Percentiles rank a stretch among this genome's conserved stretches.
phyloP scores from a whole-genome alignment of 2,888 invertebrate species.

The Synergus itoensis region DNA sequence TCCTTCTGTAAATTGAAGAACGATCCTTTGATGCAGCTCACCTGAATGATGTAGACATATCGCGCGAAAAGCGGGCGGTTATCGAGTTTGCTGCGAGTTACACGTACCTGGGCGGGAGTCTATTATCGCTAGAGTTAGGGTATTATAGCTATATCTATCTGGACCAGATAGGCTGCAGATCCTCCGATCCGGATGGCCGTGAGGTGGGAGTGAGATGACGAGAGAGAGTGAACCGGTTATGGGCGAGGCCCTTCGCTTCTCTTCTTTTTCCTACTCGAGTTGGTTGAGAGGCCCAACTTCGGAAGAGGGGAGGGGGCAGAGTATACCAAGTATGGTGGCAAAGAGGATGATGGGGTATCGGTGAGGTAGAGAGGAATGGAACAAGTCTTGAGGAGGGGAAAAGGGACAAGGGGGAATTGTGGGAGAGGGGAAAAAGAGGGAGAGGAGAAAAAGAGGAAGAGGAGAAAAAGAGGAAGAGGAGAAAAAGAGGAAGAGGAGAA shows the following conservation, averaged over 20 bases:
- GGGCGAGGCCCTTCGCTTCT: conserved; percentile 76
- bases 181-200: conserved; percentile 1
- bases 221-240: conserved; percentile 75
- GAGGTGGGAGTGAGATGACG: conserved; percentile 26
- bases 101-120: conserved; percentile 54
- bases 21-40: neutral
- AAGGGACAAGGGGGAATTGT: conserved; percentile 46
- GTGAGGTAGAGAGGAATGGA: conserved; percentile 55
- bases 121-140: conserved; percentile 44
- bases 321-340: conserved; percentile 77
- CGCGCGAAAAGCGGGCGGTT: conserved; percentile 55
- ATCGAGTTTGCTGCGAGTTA: conserved; percentile 47
- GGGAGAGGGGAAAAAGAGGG: too few relatives aligned
- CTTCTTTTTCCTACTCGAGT: conserved; percentile 61
- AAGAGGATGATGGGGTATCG: conserved; percentile 71
- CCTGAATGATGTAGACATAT: conserved; percentile 41
- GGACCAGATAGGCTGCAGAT: conserved; percentile 50
- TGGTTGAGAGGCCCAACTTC: conserved; percentile 16
- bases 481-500: neutral
- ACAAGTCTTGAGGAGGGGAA: conserved; percentile 42
- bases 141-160: conserved; percentile 44
- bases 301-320: conserved; percentile 54
- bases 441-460: conserved; percentile 38
- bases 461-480: conserved; percentile 44
- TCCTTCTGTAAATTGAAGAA: neutral